Conservation (phyloP, 1,140 invertebrate species). For the Notospermus geniculatus region DNA sequence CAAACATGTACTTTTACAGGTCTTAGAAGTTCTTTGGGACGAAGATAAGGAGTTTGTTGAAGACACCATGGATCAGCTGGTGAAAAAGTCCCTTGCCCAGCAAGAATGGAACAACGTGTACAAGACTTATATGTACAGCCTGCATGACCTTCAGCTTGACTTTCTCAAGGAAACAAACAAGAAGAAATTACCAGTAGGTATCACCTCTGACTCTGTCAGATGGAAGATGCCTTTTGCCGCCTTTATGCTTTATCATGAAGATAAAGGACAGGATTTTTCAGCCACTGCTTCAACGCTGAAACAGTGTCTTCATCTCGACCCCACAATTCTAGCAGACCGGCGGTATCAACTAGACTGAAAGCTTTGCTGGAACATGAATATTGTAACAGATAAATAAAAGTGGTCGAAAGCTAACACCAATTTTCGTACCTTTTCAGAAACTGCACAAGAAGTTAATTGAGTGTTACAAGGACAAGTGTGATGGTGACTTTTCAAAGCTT, state of each 20-base stretch:
- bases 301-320: no score
- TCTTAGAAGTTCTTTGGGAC: constrained; percentile 59
- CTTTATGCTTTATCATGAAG: no score
- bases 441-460: constrained; percentile 6
- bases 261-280: no score
- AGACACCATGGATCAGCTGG: constrained; percentile 59
- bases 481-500: constrained; percentile 57
- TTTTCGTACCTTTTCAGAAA: constrained; percentile 14
- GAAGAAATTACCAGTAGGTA: no score
- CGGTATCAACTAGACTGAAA: no score
- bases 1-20: constrained; percentile 42
- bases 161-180: constrained; percentile 51
- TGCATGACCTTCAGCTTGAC: constrained; percentile 61
- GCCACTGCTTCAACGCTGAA: no score
- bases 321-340: no score
- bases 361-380: no score
- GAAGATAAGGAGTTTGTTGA: constrained; percentile 52
- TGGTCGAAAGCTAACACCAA: no score
- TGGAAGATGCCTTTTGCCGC: no score
- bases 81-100: constrained; percentile 58
- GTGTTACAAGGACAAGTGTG: constrained; percentile 55
- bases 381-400: no score
- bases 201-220: no score
- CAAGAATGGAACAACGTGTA: constrained; percentile 57
- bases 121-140: constrained; percentile 60